Evolutionary conservation across 1,140 invertebrate species (phyloP), one percentile per base, ranked within the genome.

Genomic region (Panulirus ornatus): DNA sequence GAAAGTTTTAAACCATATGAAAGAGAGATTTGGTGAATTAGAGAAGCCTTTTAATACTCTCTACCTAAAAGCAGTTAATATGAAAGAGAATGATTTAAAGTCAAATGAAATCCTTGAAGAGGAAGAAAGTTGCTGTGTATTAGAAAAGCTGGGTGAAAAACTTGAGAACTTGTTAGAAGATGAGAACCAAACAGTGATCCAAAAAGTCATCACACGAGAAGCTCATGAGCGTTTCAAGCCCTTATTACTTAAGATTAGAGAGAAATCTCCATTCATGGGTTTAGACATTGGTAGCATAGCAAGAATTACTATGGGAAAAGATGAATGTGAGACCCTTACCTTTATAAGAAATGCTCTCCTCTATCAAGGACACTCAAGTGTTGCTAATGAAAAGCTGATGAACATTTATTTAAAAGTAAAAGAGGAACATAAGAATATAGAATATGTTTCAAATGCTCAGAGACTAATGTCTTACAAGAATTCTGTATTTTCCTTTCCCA

Each of bases 11-110:
- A 84, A 40, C 6, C 40, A 84, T 70, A 70, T 84, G 66, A 84
- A 84, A 63, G 58, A 84, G 0, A 84, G 58, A 84, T 84, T 84
- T 42, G 66, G 66, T 40, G 82, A 70, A 9, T 70, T 63, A 58
- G 82, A 70, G 38, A 22, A 14, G 27, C 66, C 82, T 44, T 30
- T 84, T 70, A 27, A 14, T 47, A 63, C 42, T 70, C 40, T 84
- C 19, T 84, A 84, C 42, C 58, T 38, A n/a, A 84, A 84, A 84
- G 82, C 58, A 40, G 36, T 70, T 1, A 66, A 22, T n/a, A 9
- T 84, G 34, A 70, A 84, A 44, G 27, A 84, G n/a, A 70, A 84
- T 16, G 30, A 70, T 16, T 40, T 70, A 42, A 36, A 84, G n/a
- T 44, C 40, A 44, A 70, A 63, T 84, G 8, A 22, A 22, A 11